Evolutionary conservation across 2,888 invertebrate genomes (phyloP).

Genomic region (Stenurella melanura): DNA sequence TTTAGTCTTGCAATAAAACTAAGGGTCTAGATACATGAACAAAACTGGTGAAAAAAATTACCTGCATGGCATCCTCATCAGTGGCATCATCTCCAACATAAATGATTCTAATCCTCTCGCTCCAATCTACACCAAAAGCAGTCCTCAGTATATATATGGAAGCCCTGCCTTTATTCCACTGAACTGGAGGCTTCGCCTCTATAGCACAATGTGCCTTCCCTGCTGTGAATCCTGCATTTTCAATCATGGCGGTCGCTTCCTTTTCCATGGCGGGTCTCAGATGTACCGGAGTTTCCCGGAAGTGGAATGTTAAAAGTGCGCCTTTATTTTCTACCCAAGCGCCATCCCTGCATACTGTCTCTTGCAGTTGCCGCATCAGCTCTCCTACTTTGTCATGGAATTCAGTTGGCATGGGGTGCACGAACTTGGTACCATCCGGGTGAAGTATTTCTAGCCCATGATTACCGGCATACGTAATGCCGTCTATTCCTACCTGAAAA

Average conservation of each 20-base stretch:
- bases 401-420: slow-evolving; percentile 92
- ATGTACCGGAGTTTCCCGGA: slow-evolving; percentile 85
- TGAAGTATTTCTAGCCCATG: slow-evolving; percentile 92
- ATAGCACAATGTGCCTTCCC: slow-evolving; percentile 89
- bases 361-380: slow-evolving; percentile 86
- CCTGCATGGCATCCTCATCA: slow-evolving; percentile 94
- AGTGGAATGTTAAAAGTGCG: slow-evolving; percentile 90
- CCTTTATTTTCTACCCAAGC: slow-evolving; percentile 96
- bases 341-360: slow-evolving; percentile 89
- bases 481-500: slow-evolving; percentile 86
- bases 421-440: slow-evolving; percentile 92
- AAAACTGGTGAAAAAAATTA: slow-evolving; percentile 70
- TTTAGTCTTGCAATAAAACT: too few species aligned
- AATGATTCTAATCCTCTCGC: slow-evolving; percentile 90
- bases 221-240: slow-evolving; percentile 85
- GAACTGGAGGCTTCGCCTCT: slow-evolving; percentile 93
- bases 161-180: slow-evolving; percentile 94
- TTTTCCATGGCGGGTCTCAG: slow-evolving; percentile 80
- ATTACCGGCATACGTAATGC: slow-evolving; percentile 93
- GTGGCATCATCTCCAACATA: slow-evolving; percentile 93
- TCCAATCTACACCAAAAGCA: slow-evolving; percentile 94
- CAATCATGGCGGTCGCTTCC: slow-evolving; percentile 84
- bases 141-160: slow-evolving; percentile 93
- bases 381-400: slow-evolving; percentile 87
- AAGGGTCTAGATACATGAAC: too few species aligned